Percentiles rank a stretch among this genome's conserved stretches.
Evolutionary conservation across 2,113 vertebrate genomes (phyloP).

Genomic region (Clarias macrocephalus): DNA sequence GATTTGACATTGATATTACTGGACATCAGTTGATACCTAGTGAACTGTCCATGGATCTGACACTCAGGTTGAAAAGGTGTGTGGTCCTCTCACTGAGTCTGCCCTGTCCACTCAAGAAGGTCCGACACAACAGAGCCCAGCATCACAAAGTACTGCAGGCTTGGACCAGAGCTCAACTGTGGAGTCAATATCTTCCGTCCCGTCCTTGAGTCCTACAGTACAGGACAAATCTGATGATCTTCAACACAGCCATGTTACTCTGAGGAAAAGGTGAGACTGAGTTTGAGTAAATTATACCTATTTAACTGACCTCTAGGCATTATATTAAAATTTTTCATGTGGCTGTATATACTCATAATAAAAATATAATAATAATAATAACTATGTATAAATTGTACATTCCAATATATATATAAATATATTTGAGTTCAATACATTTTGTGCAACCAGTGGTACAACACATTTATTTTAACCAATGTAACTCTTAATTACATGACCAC

Average conservation of each 20-base stretch:
- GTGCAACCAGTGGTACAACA: neutral
- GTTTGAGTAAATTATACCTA: neutral
- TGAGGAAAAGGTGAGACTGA: constrained; percentile 69
- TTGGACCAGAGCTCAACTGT: constrained; percentile 47
- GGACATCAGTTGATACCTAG: neutral
- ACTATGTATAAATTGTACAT: neutral
- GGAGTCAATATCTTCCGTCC: constrained; percentile 40
- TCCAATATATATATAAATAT: neutral
- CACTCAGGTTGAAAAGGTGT: constrained; percentile 78
- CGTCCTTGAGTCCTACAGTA: constrained; percentile 37
- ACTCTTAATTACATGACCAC: too few relatives aligned
- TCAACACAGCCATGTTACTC: constrained; percentile 55
- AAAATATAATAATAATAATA: neutral
- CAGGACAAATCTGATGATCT: constrained; percentile 55
- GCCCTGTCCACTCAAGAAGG: constrained; percentile 40
- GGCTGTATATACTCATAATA: neutral
- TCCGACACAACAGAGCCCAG: constrained; percentile 8
- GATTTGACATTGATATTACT: neutral
- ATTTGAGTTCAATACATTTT: neutral
- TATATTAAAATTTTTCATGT: neutral
- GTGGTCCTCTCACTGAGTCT: constrained; percentile 64
- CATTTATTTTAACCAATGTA: neutral
- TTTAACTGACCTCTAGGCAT: neutral
- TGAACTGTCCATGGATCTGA: constrained; percentile 18
- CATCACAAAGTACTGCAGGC: neutral